Base-by-base conservation (phyloP, 1,140 invertebrate genomes). In the Protaetia brevitarsis region DNA sequence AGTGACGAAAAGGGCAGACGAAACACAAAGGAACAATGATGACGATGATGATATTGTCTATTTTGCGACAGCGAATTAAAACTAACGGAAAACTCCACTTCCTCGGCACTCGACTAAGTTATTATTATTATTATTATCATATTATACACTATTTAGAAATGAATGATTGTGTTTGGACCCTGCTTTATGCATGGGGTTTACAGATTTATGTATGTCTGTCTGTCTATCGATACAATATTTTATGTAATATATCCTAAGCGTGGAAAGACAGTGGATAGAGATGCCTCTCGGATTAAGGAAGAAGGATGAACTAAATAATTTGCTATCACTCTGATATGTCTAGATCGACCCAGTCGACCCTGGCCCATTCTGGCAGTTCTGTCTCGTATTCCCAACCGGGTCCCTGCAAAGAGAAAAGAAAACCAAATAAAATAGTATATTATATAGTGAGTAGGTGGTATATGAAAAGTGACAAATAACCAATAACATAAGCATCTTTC, bases 321-420 rank as follows among this genome's bases (percentile, higher is more conserved):
- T 62, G 67, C 36, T 68, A 74, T 74, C 72, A 77, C 72, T 75
- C 74, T 30, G 72, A 73, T 71, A 71, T 72, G 57, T 85, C 83
- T 13, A 81, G 76, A 68, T 89, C 89, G 30, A 82, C 82, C 91
- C 92, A 95, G 65, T 95, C 89, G 21, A 89, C 84, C 70, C 83
- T 83, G 10, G 94, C 94, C 94, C 94, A 96, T 28, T 88, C 87
- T 1, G 94, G 94, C 64, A 95, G 80, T 71, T 91, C 88, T 0
- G 93, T 95, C 79, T 93, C 87, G 78, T 92, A 96, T 73, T 90
- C 89, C 93, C 93, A 96, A 21, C 89, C 92, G 30, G 92, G 89
- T 41, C 93, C 93, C 88, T 92, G 77, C 7, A 79, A 78, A 36
- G 66, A 65, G 63, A 13, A 0, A 37, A 37, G 58, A 72, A 67